Conservation (phyloP, 1,140 invertebrate species). For the Maniola jurtina region DNA sequence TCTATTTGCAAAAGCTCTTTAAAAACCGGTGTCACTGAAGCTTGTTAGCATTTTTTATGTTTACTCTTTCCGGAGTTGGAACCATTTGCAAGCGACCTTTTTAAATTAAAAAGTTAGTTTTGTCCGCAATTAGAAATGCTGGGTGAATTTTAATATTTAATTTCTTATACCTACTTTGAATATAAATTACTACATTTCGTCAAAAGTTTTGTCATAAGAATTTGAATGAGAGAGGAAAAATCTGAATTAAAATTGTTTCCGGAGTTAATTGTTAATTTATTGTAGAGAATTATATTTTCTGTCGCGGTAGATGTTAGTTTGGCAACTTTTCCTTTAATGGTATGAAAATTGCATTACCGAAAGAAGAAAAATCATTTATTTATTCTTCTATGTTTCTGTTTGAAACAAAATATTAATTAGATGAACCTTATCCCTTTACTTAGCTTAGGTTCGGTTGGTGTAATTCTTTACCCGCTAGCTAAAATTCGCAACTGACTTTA, state of each 20-base stretch:
- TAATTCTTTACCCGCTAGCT: no score
- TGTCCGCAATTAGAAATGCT: conserved; percentile 10
- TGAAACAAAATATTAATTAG: no score
- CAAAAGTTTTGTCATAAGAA: conserved; percentile 5
- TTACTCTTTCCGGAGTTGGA: conserved; percentile 7
- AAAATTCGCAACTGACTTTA: no score
- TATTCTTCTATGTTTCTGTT: no score
- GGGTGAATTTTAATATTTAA: conserved; percentile 12
- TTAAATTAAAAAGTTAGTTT: conserved; percentile 17
- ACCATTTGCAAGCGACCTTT: conserved; percentile 10
- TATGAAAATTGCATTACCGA: no score
- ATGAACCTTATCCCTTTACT: no score
- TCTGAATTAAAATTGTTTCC: background rate
- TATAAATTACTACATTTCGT: conserved; percentile 15
- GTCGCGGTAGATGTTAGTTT: background rate
- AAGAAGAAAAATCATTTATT: no score
- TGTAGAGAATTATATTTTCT: background rate
- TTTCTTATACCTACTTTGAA: conserved; percentile 13
- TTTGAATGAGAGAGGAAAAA: conserved; percentile 3
- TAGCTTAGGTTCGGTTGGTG: no score
- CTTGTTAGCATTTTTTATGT: conserved; percentile 14
- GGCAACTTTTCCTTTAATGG: no score
- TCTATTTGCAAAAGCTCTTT: conserved; percentile 9
- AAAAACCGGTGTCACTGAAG: conserved; percentile 9
- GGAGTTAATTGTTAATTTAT: background rate